These are phyloP conservation scores for Clarias gariepinus DNA, from an alignment of 2,113 vertebrate species.

Conservation along the genomic window DNA sequence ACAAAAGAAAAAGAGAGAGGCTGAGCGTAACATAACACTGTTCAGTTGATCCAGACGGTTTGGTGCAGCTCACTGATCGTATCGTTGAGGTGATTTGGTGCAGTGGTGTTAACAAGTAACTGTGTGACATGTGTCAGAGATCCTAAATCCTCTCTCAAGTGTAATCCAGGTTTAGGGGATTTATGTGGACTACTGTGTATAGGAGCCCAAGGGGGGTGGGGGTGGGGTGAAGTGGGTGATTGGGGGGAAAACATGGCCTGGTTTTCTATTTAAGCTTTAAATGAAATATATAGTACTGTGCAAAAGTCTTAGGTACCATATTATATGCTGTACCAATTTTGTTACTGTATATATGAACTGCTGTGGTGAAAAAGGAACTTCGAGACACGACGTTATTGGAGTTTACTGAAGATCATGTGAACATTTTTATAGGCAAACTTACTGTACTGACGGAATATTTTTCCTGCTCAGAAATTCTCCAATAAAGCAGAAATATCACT, in stretches of 20 bases:
- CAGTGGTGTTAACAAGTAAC: constrained; percentile 47
- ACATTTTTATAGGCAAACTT: neutral
- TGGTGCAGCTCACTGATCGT: constrained; percentile 8
- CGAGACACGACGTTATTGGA: neutral
- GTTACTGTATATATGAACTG: neutral
- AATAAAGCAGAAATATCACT: neutral
- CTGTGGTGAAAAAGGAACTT: neutral
- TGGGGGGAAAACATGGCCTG: neutral
- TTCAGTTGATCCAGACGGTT: neutral
- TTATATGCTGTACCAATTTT: too few species aligned
- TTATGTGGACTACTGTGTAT: constrained; percentile 61
- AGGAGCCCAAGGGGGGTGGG: constrained; percentile 43
- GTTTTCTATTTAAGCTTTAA: neutral
- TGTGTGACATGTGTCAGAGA: constrained; percentile 71
- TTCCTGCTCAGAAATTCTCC: neutral
- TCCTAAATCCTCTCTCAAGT: constrained; percentile 78
- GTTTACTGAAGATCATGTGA: neutral
- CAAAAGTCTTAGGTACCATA: too few species aligned
- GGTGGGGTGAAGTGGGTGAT: constrained; percentile 24
- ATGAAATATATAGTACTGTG: too few species aligned
- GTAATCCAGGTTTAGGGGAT: constrained; percentile 85
- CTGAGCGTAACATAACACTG: neutral
- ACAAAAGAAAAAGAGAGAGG: neutral
- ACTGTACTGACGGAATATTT: neutral
- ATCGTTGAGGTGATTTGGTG: constrained; percentile 1